Base-by-base conservation (phyloP, 2,888 invertebrate species). In the Stramonita haemastoma region DNA sequence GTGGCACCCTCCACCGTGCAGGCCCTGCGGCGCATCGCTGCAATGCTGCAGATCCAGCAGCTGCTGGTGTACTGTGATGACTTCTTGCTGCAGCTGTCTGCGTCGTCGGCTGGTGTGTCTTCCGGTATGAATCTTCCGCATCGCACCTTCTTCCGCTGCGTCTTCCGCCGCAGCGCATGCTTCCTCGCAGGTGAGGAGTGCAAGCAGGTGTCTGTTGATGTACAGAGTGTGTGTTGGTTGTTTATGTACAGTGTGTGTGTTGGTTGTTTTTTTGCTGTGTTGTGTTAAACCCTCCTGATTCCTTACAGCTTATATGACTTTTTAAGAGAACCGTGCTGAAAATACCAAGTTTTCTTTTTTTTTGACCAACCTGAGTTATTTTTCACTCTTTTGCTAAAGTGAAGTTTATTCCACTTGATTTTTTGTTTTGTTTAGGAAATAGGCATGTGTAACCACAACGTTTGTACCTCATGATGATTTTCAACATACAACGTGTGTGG, bases 11-110 rank as follows among this genome's bases (percentile, higher is more conserved):
- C 29, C 56, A 89, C 91, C 1, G 92, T 91, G 66, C 86, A 87
- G 13, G 90, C 92, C 1, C 87, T 92, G 19, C 90, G 89, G 56
- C 91, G 91, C 83, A 91, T 92, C 4, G 91, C 92, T 22, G 90
- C 91, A 15, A 92, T 92, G 92, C 87, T 92, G 17, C 92, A 91
- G 85, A 92, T 92, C 88, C 89, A 90, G 70, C 90, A 92, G 73
- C 90, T 92, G 87, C 87, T 90, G 6, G 87, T 89, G 66, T 92
- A 90, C 84, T 92, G 92, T 57, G 91, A 90, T 79, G 90, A 91
- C 77, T 92, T 70, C 34, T 66, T 85, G 5, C 29, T 26, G 60
- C 85, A 36, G 56, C 57, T 89, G 70, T 34, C 66, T 1, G 26
- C 34, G n/a, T 17, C 66, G 5, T 46, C 22, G n/a, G 36, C 88